phyloP scores from a whole-genome alignment of 2,888 invertebrate genomes.

The Drosophila setosimentum region DNA sequence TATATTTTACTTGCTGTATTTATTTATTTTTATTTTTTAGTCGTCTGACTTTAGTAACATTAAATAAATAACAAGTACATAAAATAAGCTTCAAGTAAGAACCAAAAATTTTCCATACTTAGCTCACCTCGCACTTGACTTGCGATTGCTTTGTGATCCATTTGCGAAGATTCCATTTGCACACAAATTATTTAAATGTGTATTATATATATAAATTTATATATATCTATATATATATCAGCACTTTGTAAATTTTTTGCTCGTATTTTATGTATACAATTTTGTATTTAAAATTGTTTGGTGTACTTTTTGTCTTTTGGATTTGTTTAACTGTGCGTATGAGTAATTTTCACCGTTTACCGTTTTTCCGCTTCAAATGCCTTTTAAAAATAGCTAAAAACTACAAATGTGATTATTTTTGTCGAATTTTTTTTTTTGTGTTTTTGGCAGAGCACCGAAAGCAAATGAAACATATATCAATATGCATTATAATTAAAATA shows the following conservation, averaged over 20 bases:
- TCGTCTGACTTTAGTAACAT: not conserved
- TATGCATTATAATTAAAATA: conserved; percentile 29
- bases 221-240: not conserved
- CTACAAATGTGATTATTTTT: conserved; percentile 35
- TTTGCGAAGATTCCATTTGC: conserved; percentile 49
- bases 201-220: conserved; percentile 22
- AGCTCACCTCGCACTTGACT: conserved; percentile 84
- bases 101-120: conserved; percentile 61
- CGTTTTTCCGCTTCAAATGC: conserved; percentile 31
- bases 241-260: conserved; percentile 23
- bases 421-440: not conserved
- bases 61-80: not conserved
- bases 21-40: no score
- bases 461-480: not conserved
- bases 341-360: conserved; percentile 58
- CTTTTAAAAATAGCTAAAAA: conserved; percentile 48
- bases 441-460: conserved; percentile 50
- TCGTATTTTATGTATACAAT: conserved; percentile 33
- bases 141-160: conserved; percentile 83
- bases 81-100: conserved; percentile 1
- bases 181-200: conserved; percentile 27
- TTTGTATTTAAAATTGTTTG: conserved; percentile 26
- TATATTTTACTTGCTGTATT: not conserved
- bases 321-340: conserved; percentile 57
- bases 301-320: conserved; percentile 37